Conservation (phyloP, 2,113 vertebrate genomes). For the Oenanthe melanoleuca region DNA sequence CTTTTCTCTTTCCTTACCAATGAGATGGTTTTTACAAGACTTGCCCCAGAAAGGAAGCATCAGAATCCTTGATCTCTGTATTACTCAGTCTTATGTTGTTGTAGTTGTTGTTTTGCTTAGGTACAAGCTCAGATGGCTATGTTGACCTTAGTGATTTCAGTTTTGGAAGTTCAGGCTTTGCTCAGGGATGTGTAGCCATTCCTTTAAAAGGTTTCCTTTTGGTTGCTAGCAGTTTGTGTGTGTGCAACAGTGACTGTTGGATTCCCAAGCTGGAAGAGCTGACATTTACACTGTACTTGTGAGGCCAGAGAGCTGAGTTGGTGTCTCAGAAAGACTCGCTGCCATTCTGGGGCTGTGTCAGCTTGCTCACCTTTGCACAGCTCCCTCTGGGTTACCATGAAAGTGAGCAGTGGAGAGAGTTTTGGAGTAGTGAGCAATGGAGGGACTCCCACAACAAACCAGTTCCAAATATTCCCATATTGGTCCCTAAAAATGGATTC, state of each 20-base stretch:
- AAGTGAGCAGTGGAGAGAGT: neutral
- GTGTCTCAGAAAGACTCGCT: neutral
- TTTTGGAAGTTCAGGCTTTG: conserved; percentile 28
- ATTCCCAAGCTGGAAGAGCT: neutral
- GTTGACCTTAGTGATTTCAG: conserved; percentile 37
- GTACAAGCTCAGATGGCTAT: conserved; percentile 38
- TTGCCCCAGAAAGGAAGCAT: conserved; percentile 20
- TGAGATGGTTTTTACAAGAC: neutral
- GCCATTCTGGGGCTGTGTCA: neutral
- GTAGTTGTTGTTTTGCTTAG: conserved; percentile 52
- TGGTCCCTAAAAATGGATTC: fast-evolving
- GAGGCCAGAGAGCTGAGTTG: neutral
- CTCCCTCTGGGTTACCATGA: fast-evolving
- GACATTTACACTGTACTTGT: neutral
- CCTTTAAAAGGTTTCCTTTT: conserved; percentile 18
- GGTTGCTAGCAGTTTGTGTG: neutral
- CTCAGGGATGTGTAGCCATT: conserved; percentile 29
- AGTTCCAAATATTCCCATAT: neutral
- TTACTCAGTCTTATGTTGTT: neutral
- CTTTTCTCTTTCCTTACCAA: conserved; percentile 21
- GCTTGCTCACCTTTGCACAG: neutral
- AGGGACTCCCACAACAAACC: neutral
- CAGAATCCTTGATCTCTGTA: conserved; percentile 34
- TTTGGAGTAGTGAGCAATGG: neutral
- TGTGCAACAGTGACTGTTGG: neutral